These are phyloP conservation scores for Eulemur coronatus DNA, from an alignment of 2,797 vertebrate genomes.

Conservation along the genomic window DNA sequence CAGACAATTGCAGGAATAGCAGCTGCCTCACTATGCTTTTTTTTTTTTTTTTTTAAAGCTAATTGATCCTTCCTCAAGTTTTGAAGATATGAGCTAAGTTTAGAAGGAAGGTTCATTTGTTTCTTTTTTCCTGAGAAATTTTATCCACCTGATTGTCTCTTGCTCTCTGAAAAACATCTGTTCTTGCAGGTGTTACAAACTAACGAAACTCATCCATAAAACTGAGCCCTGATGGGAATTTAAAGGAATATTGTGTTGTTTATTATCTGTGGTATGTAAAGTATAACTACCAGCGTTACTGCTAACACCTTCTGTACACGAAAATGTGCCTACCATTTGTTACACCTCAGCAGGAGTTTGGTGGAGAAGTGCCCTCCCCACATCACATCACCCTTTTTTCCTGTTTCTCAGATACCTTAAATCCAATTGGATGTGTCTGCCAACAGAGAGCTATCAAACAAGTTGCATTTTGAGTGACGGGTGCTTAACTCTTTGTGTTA, in stretches of 20 bases:
- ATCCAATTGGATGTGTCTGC: background rate
- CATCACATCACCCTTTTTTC: too few species aligned
- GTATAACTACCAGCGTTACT: background rate
- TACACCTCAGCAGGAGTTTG: background rate
- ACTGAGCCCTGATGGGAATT: background rate
- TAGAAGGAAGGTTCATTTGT: background rate
- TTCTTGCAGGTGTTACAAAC: background rate
- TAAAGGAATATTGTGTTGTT: background rate
- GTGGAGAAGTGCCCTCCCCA: background rate
- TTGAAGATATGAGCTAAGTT: slow-evolving; percentile 31
- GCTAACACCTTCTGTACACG: background rate
- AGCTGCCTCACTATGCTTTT: background rate
- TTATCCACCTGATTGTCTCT: background rate
- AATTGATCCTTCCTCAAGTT: background rate
- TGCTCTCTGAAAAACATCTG: background rate
- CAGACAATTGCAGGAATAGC: background rate
- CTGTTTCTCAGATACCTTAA: background rate
- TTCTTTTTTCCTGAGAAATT: background rate
- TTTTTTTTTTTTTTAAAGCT: background rate
- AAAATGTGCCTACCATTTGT: background rate
- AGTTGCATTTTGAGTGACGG: background rate
- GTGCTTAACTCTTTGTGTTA: background rate
- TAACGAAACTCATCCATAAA: background rate
- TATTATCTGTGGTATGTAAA: background rate
- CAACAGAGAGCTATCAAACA: background rate